Conservation (phyloP, 2,888 invertebrate genomes). For the Hymenopus coronatus region DNA sequence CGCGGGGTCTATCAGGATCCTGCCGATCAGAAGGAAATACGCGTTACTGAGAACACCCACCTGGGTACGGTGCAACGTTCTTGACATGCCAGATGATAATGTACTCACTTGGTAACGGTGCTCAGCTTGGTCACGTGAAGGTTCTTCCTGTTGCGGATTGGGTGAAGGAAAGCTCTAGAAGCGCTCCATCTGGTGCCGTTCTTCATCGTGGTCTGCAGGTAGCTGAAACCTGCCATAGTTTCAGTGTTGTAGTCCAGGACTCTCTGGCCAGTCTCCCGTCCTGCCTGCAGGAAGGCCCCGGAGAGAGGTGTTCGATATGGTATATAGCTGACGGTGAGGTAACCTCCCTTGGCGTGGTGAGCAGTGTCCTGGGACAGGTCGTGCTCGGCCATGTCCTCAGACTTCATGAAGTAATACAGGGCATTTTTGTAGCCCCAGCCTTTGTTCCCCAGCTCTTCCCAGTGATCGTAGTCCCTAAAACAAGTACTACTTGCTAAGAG, state of each 20-base stretch:
- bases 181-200: constrained; percentile 67
- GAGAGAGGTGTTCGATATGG: constrained; percentile 57
- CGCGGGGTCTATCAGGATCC: constrained; percentile 68
- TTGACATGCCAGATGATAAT: neutral
- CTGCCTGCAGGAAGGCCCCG: constrained; percentile 62
- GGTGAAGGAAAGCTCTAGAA: constrained; percentile 64
- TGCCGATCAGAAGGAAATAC: constrained; percentile 54
- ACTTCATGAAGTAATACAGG: constrained; percentile 72
- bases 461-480: constrained; percentile 67
- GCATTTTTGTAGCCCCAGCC: constrained; percentile 74
- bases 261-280: constrained; percentile 58
- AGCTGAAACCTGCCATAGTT: constrained; percentile 60
- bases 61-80: no score
- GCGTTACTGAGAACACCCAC: no score
- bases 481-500: no score
- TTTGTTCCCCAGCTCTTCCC: constrained; percentile 67
- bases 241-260: constrained; percentile 61
- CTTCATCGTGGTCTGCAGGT: constrained; percentile 57
- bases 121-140: constrained; percentile 60
- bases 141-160: constrained; percentile 58
- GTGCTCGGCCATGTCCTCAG: constrained; percentile 67
- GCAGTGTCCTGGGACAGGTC: constrained; percentile 47
- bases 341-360: constrained; percentile 57
- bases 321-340: constrained; percentile 55
- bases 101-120: constrained; percentile 46